Base-by-base conservation (phyloP, 2,797 vertebrate genomes). In the Acanthiza pusilla region DNA sequence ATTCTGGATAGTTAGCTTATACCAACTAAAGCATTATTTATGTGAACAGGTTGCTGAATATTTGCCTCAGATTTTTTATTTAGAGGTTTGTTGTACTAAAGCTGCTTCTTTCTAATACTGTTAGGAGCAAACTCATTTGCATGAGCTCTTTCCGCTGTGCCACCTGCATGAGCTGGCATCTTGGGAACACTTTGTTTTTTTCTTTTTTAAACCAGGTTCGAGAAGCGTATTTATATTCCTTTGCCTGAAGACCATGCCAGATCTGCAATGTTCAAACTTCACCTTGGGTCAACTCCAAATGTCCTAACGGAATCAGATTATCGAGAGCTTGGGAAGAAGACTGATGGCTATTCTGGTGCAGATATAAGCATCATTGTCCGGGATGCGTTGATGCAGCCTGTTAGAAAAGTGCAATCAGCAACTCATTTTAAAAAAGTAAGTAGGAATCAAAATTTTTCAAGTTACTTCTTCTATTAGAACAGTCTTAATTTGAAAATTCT, bases 221-320 rank as follows among this genome's bases (percentile, higher is more conserved):
- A 99, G 97, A 99, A 99, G 89, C 98, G 99, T 74, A 99, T 99
- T 97, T 99, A 99, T 97, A 99, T 99, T 97, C 99, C 99, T 26
- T 98, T 99, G 93, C 99, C 99, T 11, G 99, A 99, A 94, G 98
- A 99, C 71, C 99, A 99, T 1, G 99, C 99, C 58, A 99, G 99
- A 74, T 91, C 98, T 91, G 98, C 98, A 55, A 99, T 99, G 99
- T 99, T 99, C 97, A 99, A 98, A 91, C 98, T 99, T 87, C 98
- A 99, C 89, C 97, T 99, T 73, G 99, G 99, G 50, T 95, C 98
- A 42, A 99, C 99, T 10, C 98, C 98, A 34, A 99, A 97, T 97
- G 96, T 91, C 63, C 97, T 99, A 23, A 86, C 73, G 0, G 99
- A 99, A 6, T 94, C 97, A 4, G 98, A 99, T 96, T 99, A 98